These are phyloP conservation scores for Cynoglossus semilaevis DNA, from an alignment of 2,113 vertebrate species.

Conservation along the genomic window DNA sequence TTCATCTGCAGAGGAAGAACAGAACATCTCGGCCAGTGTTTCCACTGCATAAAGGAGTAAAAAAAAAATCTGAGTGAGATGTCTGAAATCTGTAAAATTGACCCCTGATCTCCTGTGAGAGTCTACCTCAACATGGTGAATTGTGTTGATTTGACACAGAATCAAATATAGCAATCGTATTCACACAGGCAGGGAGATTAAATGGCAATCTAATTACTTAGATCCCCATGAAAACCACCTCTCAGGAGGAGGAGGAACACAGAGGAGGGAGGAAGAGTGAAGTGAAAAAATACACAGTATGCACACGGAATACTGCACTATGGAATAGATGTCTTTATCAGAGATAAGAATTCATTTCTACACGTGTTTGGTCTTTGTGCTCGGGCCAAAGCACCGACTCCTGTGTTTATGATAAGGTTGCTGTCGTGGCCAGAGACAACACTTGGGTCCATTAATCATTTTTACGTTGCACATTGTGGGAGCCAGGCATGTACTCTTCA, in stretches of 20 bases:
- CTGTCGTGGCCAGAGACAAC: constrained; percentile 23
- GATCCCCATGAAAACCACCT: constrained; percentile 68
- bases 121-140: constrained; percentile 46
- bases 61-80: constrained; percentile 33
- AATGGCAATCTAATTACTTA: constrained; percentile 73
- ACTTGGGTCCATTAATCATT: constrained; percentile 55
- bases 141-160: constrained; percentile 65
- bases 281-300: constrained; percentile 17
- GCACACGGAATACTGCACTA: constrained; percentile 23
- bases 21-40: constrained; percentile 33
- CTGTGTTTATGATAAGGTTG: constrained; percentile 32
- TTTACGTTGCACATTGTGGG: constrained; percentile 29
- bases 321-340: constrained; percentile 4
- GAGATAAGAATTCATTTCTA: not conserved
- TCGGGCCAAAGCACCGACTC: constrained; percentile 9
- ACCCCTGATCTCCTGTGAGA: constrained; percentile 47
- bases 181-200: constrained; percentile 69
- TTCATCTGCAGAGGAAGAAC: constrained; percentile 17
- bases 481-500: constrained; percentile 33
- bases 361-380: not conserved
- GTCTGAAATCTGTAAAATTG: constrained; percentile 55
- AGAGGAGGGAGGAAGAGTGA: constrained; percentile 24
- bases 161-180: constrained; percentile 72
- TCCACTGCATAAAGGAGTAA: constrained; percentile 40
- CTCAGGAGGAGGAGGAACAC: constrained; percentile 55